Evolutionary conservation across 2,113 vertebrate species (phyloP).

Genomic region (Periophthalmus modestus): DNA sequence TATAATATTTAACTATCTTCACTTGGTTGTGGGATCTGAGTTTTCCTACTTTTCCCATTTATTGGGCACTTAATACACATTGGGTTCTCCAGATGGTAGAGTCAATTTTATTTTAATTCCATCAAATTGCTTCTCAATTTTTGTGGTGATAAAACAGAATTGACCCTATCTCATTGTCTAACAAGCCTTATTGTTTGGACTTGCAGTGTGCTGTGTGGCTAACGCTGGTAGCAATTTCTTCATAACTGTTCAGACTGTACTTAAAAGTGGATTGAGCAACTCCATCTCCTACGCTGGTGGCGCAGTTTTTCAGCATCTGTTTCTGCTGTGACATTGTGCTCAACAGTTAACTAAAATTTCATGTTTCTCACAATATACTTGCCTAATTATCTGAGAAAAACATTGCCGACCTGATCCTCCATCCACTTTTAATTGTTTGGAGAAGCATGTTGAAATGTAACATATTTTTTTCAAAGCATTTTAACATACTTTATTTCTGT

Average conservation of each 20-base stretch:
- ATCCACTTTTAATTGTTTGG: conserved; percentile 21
- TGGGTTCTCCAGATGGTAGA: conserved; percentile 48
- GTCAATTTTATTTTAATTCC: conserved; percentile 65
- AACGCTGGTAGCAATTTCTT: conserved; percentile 49
- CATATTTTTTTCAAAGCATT: not conserved
- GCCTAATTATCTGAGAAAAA: no score
- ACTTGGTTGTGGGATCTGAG: conserved; percentile 54
- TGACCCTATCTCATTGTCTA: conserved; percentile 63
- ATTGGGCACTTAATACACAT: conserved; percentile 43
- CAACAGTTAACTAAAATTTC: not conserved
- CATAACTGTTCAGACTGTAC: conserved; percentile 10
- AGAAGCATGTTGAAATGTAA: conserved; percentile 50
- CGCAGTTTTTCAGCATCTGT: not conserved
- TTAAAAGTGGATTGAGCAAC: not conserved
- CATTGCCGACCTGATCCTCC: not conserved
- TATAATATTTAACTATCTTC: conserved; percentile 26
- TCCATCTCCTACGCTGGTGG: not conserved
- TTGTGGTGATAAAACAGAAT: conserved; percentile 60
- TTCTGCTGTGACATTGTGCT: not conserved
- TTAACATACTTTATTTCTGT: not conserved
- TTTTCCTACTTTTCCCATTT: conserved; percentile 58
- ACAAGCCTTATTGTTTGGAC: conserved; percentile 59
- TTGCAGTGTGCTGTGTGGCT: conserved; percentile 57
- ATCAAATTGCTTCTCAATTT: conserved; percentile 12
- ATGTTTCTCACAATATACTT: not conserved